phyloP scores from a whole-genome alignment of 2,888 invertebrate species.

The Salticus scenicus region DNA sequence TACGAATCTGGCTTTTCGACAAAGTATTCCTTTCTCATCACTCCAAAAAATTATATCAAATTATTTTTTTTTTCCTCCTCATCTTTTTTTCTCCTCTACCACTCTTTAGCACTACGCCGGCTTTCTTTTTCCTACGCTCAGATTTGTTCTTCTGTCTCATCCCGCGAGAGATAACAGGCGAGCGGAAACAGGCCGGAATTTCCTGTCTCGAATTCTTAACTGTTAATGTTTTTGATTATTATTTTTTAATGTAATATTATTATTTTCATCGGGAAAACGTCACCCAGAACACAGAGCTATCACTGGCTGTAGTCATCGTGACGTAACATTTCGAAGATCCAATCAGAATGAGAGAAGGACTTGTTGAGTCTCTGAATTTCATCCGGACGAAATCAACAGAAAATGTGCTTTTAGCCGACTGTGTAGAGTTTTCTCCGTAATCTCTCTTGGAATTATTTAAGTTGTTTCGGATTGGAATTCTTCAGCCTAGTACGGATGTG shows the following conservation, averaged over 20 bases:
- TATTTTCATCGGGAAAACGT: background rate
- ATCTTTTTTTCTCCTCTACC: background rate
- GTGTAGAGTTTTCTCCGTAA: no score
- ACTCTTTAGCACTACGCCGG: background rate
- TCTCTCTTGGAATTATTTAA: no score
- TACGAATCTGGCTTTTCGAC: background rate
- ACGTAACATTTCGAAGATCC: background rate
- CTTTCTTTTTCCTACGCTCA: background rate
- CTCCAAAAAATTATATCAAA: constrained; percentile 13
- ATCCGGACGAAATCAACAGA: background rate
- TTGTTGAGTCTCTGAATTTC: background rate
- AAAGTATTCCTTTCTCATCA: constrained; percentile 5
- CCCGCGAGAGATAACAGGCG: constrained; percentile 1
- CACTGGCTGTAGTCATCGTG: background rate
- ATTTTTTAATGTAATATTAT: background rate
- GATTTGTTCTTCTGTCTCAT: background rate
- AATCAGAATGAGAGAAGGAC: background rate
- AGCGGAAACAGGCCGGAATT: constrained; percentile 14
- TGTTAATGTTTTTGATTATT: constrained; percentile 7
- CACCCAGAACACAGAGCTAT: background rate
- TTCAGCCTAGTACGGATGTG: no score
- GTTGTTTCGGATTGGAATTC: no score
- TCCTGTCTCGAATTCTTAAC: constrained; percentile 8
- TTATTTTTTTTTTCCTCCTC: background rate
- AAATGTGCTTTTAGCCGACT: background rate